These are phyloP conservation scores for Babylonia areolata DNA, from an alignment of 1,140 invertebrate genomes.

Conservation along the genomic window DNA sequence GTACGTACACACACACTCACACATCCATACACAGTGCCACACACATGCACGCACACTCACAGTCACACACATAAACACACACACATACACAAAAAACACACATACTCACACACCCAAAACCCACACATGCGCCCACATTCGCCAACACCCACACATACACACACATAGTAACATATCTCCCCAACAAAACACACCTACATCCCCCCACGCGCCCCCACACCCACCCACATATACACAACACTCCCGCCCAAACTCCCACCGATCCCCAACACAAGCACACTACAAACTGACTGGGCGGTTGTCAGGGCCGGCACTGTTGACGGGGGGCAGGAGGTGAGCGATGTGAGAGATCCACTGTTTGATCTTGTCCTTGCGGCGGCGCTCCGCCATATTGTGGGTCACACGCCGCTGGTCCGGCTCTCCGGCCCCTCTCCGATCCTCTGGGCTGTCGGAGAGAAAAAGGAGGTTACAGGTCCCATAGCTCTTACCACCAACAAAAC, in stretches of 20 bases:
- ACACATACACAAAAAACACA: too few relatives aligned
- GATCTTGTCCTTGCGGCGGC: conserved; percentile 71
- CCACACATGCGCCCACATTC: too few relatives aligned
- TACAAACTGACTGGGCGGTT: conserved; percentile 16
- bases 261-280: too few relatives aligned
- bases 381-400: conserved; percentile 68
- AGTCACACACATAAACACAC: background rate
- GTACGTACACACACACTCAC: background rate
- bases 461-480: background rate
- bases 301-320: conserved; percentile 33
- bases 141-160: too few relatives aligned
- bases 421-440: background rate
- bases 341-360: conserved; percentile 69
- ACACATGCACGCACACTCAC: background rate
- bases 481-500: background rate
- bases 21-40: background rate
- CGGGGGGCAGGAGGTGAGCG: conserved; percentile 61
- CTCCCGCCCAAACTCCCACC: too few relatives aligned
- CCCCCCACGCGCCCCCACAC: too few relatives aligned
- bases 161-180: too few relatives aligned
- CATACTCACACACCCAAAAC: too few relatives aligned
- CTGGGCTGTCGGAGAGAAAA: too few relatives aligned
- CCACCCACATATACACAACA: too few relatives aligned
- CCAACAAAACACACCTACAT: too few relatives aligned
- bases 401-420: conserved; percentile 56